Conservation (phyloP, 2,113 vertebrate genomes). For the Oncorhynchus clarkii region DNA sequence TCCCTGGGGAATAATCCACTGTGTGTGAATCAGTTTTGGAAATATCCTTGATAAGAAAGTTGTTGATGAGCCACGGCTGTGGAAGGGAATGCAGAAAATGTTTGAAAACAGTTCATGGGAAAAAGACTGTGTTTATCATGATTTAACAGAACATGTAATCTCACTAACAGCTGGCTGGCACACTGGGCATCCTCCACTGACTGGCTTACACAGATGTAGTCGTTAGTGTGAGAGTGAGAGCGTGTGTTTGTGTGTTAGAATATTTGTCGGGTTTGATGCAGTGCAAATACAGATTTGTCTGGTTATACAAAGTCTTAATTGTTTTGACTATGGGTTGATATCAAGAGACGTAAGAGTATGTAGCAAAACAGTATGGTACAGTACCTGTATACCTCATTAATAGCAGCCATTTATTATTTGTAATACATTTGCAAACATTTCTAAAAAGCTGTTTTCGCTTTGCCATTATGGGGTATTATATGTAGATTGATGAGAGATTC, state of each 20-base stretch:
- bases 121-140: constrained; percentile 48
- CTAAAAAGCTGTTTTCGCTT: too few species aligned
- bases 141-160: constrained; percentile 39
- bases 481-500: too few species aligned
- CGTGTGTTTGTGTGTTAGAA: not conserved
- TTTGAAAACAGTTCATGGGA: constrained; percentile 49
- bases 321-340: too few species aligned
- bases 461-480: too few species aligned
- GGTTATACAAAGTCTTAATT: too few species aligned
- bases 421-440: too few species aligned
- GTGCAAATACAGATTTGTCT: too few species aligned
- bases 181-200: constrained; percentile 37
- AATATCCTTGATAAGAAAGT: not conserved
- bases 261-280: not conserved
- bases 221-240: constrained; percentile 6
- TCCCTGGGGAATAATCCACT: not conserved
- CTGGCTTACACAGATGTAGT: constrained; percentile 42
- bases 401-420: too few species aligned
- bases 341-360: too few species aligned
- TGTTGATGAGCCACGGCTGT: not conserved
- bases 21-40: not conserved
- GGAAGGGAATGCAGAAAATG: not conserved
- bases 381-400: too few species aligned
- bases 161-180: constrained; percentile 58
- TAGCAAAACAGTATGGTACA: too few species aligned